These are phyloP conservation scores for Dendrolimus pini DNA, from an alignment of 2,888 invertebrate species.

Conservation along the genomic window DNA sequence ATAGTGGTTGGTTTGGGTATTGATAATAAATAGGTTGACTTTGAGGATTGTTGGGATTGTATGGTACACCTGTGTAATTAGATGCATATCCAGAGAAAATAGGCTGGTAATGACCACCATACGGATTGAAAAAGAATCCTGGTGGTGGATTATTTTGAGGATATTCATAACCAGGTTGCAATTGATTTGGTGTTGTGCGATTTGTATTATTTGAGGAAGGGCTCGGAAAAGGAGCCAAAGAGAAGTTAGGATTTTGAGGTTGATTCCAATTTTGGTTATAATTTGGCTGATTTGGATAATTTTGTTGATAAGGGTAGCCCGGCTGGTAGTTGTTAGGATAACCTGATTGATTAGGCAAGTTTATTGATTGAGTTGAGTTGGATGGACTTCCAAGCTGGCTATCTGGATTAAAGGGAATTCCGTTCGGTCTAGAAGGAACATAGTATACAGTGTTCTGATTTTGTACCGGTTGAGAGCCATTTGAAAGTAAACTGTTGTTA, in stretches of 20 bases:
- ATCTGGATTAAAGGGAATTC: constrained; percentile 7
- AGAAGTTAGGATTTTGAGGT: neutral
- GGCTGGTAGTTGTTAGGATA: constrained; percentile 12
- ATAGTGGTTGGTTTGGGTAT: constrained; percentile 1
- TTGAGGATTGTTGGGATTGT: neutral
- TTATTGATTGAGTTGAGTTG: neutral
- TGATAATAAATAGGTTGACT: constrained; percentile 5
- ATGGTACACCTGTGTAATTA: neutral
- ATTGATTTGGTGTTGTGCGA: constrained; percentile 3
- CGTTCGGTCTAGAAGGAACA: neutral
- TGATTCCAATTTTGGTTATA: constrained; percentile 8
- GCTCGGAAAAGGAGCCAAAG: neutral
- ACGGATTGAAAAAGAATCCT: neutral
- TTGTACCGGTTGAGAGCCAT: neutral
- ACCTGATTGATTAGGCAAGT: neutral
- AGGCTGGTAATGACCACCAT: neutral
- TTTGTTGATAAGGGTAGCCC: constrained; percentile 9
- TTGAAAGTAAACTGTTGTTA: too few species aligned
- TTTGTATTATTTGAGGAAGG: neutral
- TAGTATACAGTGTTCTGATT: neutral
- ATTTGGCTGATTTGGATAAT: constrained; percentile 2
- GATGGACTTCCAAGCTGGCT: constrained; percentile 8
- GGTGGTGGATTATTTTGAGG: neutral
- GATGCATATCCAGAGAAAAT: neutral
- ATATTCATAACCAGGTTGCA: neutral